Evolutionary conservation across 2,797 vertebrate species (phyloP).

Genomic region (Eulemur albifrons): DNA sequence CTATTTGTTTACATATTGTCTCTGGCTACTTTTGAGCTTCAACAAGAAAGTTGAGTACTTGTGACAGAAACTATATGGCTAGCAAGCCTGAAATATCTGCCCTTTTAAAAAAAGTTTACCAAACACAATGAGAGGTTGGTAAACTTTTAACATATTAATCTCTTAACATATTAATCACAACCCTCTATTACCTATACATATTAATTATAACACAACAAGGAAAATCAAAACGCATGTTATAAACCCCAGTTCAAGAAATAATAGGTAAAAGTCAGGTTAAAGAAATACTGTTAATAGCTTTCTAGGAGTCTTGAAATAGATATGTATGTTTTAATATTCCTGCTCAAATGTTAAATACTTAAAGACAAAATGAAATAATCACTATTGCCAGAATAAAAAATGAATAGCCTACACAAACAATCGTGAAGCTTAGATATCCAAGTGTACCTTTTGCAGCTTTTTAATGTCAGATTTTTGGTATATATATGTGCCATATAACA

Average conservation of each 20-base stretch:
- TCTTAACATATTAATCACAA: no score
- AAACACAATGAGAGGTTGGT: no score
- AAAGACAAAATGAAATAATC: conserved; percentile 43
- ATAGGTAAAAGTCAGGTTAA: background rate
- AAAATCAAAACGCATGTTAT: conserved; percentile 17
- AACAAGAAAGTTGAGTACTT: background rate
- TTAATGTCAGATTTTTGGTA: background rate
- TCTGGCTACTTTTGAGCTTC: background rate
- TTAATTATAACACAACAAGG: no score
- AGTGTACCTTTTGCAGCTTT: background rate
- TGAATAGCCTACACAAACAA: background rate
- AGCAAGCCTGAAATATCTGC: background rate
- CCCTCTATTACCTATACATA: no score
- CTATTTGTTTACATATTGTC: background rate
- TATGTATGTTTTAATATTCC: background rate
- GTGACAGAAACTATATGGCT: background rate
- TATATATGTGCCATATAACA: background rate
- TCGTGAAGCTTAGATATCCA: conserved; percentile 16
- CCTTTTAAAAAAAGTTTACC: background rate
- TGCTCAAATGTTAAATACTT: background rate
- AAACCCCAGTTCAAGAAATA: conserved; percentile 15
- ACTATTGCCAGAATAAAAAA: conserved; percentile 17
- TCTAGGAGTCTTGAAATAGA: background rate
- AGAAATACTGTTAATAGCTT: background rate
- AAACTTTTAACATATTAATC: background rate